Evolutionary conservation across 2,113 vertebrate species (phyloP).

Genomic region (Geococcyx californianus): DNA sequence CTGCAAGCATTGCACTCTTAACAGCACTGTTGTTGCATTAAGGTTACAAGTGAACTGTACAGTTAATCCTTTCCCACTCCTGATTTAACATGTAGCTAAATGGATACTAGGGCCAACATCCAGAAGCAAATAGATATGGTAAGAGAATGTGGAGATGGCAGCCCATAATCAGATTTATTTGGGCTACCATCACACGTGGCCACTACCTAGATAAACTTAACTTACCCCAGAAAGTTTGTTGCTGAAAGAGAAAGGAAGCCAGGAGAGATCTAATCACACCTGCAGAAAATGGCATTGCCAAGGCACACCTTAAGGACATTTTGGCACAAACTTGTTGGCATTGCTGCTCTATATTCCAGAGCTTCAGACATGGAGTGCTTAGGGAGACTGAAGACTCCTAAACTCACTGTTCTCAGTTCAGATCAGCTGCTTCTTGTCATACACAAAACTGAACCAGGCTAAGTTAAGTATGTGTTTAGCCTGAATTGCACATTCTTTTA

Average conservation of each 20-base stretch:
- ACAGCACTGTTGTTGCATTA: not conserved
- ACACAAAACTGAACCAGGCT: not conserved
- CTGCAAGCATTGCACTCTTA: not conserved
- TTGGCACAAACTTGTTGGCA: not conserved
- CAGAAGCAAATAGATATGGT: not conserved
- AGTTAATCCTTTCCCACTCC: not conserved
- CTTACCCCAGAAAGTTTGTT: not conserved
- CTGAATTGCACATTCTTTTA: not conserved
- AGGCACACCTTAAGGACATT: not conserved
- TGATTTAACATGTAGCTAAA: not conserved
- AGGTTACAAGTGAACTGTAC: not conserved
- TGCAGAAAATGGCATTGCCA: not conserved
- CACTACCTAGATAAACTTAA: not conserved
- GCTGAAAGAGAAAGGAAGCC: not conserved
- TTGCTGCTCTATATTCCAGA: not conserved
- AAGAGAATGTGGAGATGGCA: not conserved
- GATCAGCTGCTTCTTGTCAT: not conserved
- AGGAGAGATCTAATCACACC: not conserved
- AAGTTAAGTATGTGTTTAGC: not conserved
- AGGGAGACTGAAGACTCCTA: not conserved
- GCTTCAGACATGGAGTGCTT: not conserved
- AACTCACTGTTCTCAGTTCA: not conserved
- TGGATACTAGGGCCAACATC: not conserved
- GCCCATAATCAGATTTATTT: not conserved
- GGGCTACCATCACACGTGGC: not conserved